Percentiles rank a stretch among this genome's conserved stretches.
Conservation (phyloP, 1,140 invertebrate species). For the Zaprionus camerounensis region DNA sequence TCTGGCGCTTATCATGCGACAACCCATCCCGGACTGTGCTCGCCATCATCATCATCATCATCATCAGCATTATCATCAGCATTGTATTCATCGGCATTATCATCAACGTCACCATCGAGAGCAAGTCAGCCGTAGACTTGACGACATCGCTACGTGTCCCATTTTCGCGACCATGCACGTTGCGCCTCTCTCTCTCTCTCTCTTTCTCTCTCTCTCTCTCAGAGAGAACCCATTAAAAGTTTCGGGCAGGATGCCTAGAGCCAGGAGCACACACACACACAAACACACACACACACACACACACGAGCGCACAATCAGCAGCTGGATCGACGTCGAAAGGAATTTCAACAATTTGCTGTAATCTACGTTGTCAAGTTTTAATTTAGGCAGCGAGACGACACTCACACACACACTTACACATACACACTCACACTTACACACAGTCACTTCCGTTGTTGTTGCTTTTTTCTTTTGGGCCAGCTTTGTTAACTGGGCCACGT, state of each 20-base stretch:
- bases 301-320: constrained; percentile 17
- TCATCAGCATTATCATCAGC: neutral
- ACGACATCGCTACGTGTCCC: constrained; percentile 6
- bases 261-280: neutral
- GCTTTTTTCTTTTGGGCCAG: neutral
- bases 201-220: too few species aligned
- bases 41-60: too few species aligned
- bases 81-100: neutral
- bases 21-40: neutral
- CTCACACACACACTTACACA: neutral
- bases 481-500: constrained; percentile 12
- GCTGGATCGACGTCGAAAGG: constrained; percentile 22
- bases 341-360: constrained; percentile 43
- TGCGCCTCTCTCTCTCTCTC: neutral
- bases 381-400: constrained; percentile 5
- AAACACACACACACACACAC: neutral
- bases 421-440: neutral
- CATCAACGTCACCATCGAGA: constrained; percentile 2
- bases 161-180: constrained; percentile 13
- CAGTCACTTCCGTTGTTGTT: neutral
- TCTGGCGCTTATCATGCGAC: neutral
- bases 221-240: constrained; percentile 44
- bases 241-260: constrained; percentile 17
- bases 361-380: constrained; percentile 30
- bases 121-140: constrained; percentile 1